Base-by-base conservation (phyloP, 92 coral and sea anemone species). In the Blastomussa wellsi region DNA sequence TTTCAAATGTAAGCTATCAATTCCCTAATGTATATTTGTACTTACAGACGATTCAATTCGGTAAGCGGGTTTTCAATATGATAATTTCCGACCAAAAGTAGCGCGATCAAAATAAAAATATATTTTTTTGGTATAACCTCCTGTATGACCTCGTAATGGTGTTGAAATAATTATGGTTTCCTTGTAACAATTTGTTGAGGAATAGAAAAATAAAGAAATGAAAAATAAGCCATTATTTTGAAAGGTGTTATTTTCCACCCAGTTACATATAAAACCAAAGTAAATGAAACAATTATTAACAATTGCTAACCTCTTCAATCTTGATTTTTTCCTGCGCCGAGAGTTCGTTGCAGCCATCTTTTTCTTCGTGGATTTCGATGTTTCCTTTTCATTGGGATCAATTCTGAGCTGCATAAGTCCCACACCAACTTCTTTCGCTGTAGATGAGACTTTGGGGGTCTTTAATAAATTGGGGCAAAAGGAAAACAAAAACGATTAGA, bases 291-390 rank as follows among this genome's bases (percentile, higher is more conserved):
- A 70, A 36, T 69, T n/a, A n/a, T n/a, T n/a, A n/a, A n/a, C n/a
- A n/a, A 31, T 3, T 57, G 28, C 79, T 10, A 29, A 83, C 87
- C 87, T 83, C 76, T 42, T 73, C 42, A 33, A 36, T 33, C 65
- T 83, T 15, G 79, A 24, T 69, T 60, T 83, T 8, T 83, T 83
- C 87, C 80, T 60, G 62, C 80, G 79, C 20, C 87, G 80, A 22
- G 87, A 32, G 37, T 17, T 44, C 8, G 73, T 2, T 31, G 87
- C 62, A 78, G 76, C 64, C 80, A 72, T 74, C 20, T 83, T 78
- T 22, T 75, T 74, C 87, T 72, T 71, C 36, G 66, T 13, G 0
- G 16, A 39, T 37, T 22, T 71, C 22, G 31, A 19, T 31, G 62
- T 74, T 83, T 38, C 33, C 48, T 83, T 74, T 9, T 75, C 87